Conservation (phyloP, 2,113 vertebrate genomes). For the Etheostoma cragini region DNA sequence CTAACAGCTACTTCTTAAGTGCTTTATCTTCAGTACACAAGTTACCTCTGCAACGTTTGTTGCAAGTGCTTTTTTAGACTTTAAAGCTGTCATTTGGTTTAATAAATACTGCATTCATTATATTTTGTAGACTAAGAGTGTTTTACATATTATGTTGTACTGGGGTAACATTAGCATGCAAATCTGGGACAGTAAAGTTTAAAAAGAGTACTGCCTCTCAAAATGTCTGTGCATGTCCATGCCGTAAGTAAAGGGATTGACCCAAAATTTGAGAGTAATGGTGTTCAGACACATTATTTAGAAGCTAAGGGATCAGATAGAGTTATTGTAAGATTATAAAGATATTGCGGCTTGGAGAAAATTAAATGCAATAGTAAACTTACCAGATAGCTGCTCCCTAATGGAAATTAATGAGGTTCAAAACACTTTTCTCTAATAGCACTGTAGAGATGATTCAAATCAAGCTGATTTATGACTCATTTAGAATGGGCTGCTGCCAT, state of each 20-base stretch:
- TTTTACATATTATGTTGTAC: background rate
- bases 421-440: conserved; percentile 74
- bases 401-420: conserved; percentile 78
- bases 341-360: conserved; percentile 33
- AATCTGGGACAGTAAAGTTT: background rate
- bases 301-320: conserved; percentile 7
- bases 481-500: conserved; percentile 62
- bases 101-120: background rate
- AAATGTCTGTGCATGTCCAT: background rate
- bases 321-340: conserved; percentile 45
- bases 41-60: background rate
- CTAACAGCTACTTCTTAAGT: conserved; percentile 1
- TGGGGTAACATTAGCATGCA: background rate
- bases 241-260: conserved; percentile 7
- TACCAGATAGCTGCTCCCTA: conserved; percentile 56
- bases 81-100: background rate
- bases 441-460: conserved; percentile 72
- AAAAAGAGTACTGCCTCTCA: background rate
- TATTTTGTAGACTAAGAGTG: background rate
- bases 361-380: conserved; percentile 58
- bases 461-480: conserved; percentile 75
- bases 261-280: conserved; percentile 3
- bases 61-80: background rate
- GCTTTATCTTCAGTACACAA: background rate
- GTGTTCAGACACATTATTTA: conserved; percentile 4